phyloP scores from a whole-genome alignment of 2,888 invertebrate genomes.

The Didymodactylos carnosus region DNA sequence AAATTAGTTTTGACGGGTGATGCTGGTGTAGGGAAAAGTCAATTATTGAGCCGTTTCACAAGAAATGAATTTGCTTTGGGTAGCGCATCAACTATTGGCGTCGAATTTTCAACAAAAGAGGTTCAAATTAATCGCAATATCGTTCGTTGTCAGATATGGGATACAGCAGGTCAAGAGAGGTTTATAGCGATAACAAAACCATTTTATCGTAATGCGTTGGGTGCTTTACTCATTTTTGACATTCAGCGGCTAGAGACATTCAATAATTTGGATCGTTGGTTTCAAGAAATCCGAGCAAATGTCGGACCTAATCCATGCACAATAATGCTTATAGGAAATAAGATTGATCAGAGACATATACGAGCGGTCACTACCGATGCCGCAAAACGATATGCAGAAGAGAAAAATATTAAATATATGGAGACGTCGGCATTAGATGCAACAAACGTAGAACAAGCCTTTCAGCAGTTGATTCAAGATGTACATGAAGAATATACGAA shows the following conservation, averaged over 20 bases:
- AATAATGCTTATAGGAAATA: background rate
- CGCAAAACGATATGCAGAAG: background rate
- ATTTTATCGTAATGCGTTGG: slow-evolving; percentile 97
- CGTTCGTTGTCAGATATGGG: slow-evolving; percentile 98
- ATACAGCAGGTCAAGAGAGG: slow-evolving; percentile 20
- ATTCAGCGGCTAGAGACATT: slow-evolving; percentile 97
- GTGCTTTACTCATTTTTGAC: slow-evolving; percentile 92
- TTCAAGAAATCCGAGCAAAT: background rate
- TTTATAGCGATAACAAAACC: background rate
- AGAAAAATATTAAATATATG: background rate
- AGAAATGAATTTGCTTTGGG: slow-evolving; percentile 99
- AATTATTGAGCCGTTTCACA: slow-evolving; percentile 92
- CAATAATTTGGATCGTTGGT: slow-evolving; percentile 78
- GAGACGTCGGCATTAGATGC: background rate
- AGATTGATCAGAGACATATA: background rate
- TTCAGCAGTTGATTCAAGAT: background rate
- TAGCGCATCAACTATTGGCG: slow-evolving; percentile 82
- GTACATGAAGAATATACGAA: no score
- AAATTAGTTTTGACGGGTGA: slow-evolving; percentile 97
- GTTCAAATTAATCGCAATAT: slow-evolving; percentile 84
- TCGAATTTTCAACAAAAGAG: slow-evolving; percentile 46
- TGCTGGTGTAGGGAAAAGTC: slow-evolving; percentile 98
- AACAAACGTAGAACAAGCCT: background rate
- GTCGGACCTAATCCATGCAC: background rate
- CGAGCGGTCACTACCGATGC: background rate